Evolutionary conservation across 2,113 vertebrate species (phyloP), one percentile per base, ranked within the genome.

Genomic region (Siniperca chuatsi): DNA sequence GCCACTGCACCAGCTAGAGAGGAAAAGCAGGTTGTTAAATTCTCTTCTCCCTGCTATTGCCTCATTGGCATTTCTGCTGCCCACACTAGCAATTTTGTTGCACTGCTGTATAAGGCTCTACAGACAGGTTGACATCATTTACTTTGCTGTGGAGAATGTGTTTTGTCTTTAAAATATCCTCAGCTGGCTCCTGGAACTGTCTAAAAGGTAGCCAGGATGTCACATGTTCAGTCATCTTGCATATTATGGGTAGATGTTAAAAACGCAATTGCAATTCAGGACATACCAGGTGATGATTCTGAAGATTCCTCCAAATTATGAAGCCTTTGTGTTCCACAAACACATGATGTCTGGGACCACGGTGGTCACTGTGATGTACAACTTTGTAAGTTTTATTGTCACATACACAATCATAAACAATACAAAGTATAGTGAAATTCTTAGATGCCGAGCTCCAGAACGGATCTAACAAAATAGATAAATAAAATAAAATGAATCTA

Each of bases 1-100:
- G 58, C 48, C 50, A 70, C 75, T 82, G 70, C 79, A 75, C 54
- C 70, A 81, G 82, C 82, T 81, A 74, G 73, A 78, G 25, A 71
- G 62, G 55, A 85, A 69, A 57, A 70, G n/a, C 40, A 54, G 76
- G 54, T 52, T 66, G 33, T 78, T 50, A 64, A 70, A 42, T 42
- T 42, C 40, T 42, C 29, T 8, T 42, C 40, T 42, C 40, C 8
- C 40, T 42, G 40, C 40, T 2, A 29, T 29, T 2, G 29, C 29
- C 29, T 29, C 29, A 29, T 29, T 37, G 35, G 60, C 50, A 66
- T 25, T 48, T 33, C 21, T 64, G 33, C 40, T 67, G 42, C 40
- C 15, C 69, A 29, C 6, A 44, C 18, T 46, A 12, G 62, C 1
- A 13, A 20, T 70, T 58, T 18, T 21, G 76, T 21, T 68, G 4